A percentile compares a stretch with the other conserved stretches of the same genome.
Evolutionary conservation across 2,797 vertebrate genomes (phyloP).

Genomic region (Diceros bicornis): DNA sequence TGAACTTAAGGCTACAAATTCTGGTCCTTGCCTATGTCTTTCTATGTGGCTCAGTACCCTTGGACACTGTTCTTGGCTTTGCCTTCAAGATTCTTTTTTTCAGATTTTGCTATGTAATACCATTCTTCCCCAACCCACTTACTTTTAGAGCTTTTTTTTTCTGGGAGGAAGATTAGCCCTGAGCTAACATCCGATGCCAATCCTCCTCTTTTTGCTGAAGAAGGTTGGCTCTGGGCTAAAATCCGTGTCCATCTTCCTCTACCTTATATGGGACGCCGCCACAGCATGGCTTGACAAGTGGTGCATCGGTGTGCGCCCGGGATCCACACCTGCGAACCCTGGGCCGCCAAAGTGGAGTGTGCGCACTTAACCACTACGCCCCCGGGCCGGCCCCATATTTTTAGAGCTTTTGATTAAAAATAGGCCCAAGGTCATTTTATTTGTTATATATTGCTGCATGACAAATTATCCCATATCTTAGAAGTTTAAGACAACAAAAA

Average conservation of each 20-base stretch:
- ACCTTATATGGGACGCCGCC: too few species aligned
- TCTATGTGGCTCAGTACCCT: background rate
- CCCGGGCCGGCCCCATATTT: background rate
- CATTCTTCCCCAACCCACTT: background rate
- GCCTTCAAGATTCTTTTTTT: background rate
- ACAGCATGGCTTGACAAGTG: too few species aligned
- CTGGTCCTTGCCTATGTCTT: background rate
- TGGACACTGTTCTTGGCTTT: background rate
- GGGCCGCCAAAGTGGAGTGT: too few species aligned
- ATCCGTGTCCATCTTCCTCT: too few species aligned
- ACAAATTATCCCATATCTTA: background rate
- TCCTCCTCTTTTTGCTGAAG: too few species aligned
- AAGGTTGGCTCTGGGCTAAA: too few species aligned
- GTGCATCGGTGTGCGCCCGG: too few species aligned
- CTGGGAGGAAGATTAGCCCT: too few species aligned
- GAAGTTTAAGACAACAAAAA: constrained; percentile 28
- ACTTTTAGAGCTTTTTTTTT: background rate
- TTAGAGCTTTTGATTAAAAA: background rate
- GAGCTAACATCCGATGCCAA: too few species aligned
- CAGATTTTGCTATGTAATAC: background rate
- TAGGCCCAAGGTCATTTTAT: background rate
- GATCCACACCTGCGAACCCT: too few species aligned
- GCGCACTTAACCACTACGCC: too few species aligned
- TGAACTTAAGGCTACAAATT: background rate
- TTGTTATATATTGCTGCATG: background rate